phyloP scores from a whole-genome alignment of 2,797 vertebrate genomes.

The Austrolebias charrua region DNA sequence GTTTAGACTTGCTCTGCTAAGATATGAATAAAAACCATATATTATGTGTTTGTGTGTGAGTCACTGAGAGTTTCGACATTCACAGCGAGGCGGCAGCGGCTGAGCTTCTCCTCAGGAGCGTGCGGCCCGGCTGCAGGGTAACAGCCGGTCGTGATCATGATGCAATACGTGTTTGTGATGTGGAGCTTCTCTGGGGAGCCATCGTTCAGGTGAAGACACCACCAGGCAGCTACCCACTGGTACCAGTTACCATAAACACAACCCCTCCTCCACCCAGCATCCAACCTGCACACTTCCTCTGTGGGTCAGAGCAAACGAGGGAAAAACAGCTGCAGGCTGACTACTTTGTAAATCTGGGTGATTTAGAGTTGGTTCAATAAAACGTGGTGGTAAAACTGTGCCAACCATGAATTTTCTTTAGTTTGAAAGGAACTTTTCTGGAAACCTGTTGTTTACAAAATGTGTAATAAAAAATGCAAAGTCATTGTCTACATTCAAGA shows the following conservation, averaged over 20 bases:
- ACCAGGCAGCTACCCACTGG: conserved; percentile 53
- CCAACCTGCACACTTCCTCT: conserved; percentile 44
- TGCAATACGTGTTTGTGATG: conserved; percentile 82
- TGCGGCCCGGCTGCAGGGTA: conserved; percentile 51
- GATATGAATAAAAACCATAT: too few relatives aligned
- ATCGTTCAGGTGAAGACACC: conserved; percentile 72
- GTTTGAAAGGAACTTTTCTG: not conserved
- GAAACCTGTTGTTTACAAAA: too few relatives aligned
- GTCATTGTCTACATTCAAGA: too few relatives aligned
- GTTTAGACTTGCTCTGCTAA: not conserved
- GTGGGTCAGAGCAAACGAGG: not conserved
- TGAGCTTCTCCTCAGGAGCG: conserved; percentile 56
- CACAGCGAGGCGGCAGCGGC: conserved; percentile 14
- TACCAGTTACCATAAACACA: conserved; percentile 72
- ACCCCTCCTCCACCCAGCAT: conserved; percentile 20
- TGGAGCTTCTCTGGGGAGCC: conserved; percentile 62
- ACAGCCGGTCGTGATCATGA: conserved; percentile 77
- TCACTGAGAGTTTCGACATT: not conserved
- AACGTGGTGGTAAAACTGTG: not conserved
- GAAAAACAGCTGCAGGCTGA: not conserved
- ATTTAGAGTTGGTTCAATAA: not conserved
- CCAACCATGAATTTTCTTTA: not conserved
- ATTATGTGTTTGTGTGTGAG: not conserved
- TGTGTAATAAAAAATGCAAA: too few relatives aligned
- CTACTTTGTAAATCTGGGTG: not conserved